phyloP scores from a whole-genome alignment of 2,113 vertebrate genomes.

The Rhynchomys soricoides region DNA sequence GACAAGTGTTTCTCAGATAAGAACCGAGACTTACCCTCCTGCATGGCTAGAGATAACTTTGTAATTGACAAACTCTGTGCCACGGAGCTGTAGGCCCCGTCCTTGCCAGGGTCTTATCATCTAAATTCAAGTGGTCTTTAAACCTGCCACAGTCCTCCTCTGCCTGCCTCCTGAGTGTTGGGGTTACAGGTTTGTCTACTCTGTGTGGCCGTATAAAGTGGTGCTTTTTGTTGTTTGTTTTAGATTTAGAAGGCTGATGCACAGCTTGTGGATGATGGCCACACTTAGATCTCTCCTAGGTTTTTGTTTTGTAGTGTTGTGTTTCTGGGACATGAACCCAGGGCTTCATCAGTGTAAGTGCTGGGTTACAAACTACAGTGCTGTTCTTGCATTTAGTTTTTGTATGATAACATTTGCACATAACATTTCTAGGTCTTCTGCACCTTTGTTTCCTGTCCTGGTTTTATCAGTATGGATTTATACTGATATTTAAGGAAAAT shows the following conservation, averaged over 20 bases:
- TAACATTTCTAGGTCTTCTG: neutral
- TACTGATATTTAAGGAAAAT: neutral
- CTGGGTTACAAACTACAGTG: neutral
- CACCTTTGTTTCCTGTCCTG: neutral
- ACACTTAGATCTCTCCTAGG: neutral
- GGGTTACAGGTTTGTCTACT: neutral
- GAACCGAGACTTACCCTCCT: neutral
- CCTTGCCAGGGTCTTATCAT: neutral
- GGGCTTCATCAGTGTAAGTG: neutral
- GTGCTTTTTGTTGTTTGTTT: neutral
- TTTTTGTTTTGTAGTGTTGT: neutral
- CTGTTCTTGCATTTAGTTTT: neutral
- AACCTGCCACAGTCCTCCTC: neutral
- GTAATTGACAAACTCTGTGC: neutral
- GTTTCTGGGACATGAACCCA: neutral
- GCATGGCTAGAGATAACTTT: neutral
- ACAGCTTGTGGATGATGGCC: neutral
- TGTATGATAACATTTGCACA: neutral
- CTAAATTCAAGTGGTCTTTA: neutral
- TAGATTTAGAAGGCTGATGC: neutral
- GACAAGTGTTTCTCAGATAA: neutral
- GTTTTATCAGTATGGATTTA: constrained; percentile 41
- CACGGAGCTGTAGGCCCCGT: neutral
- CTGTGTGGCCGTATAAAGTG: neutral
- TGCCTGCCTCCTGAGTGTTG: neutral